Base-by-base conservation (phyloP, 1,140 invertebrate species). In the Agraylea sexmaculata region DNA sequence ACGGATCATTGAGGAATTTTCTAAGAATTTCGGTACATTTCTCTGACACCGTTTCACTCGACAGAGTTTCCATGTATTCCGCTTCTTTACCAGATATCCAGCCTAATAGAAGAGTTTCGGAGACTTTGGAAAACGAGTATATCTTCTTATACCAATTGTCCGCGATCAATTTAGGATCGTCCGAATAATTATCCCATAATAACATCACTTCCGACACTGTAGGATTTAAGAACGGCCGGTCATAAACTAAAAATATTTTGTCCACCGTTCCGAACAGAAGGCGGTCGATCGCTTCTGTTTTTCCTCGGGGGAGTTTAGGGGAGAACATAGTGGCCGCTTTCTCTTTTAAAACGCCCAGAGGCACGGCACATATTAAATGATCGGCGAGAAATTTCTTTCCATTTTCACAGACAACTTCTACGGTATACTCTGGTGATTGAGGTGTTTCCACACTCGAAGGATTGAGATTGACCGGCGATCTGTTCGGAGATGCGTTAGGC, bases 201-300 rank as follows among this genome's bases (percentile, higher is more conserved):
- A 89, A 62, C 68, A 92, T 78, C 16, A 93, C 77, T 71, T 94
- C 89, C 1, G 83, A 80, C 17, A 89, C 73, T 44, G 79, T 78
- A n/a, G 78, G 78, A 58, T 87, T 85, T 25, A 91, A 64, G 63
- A 94, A 91, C 3, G 88, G 87, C 45, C 85, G 70, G 36, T 91
- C 84, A 63, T 93, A 96, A 60, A 88, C 82, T 42, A 97, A 66
- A 62, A 83, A 88, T 57, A 97, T 90, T 73, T 95, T 95, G 66
- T 94, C 79, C 15, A 95, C 87, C 20, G 85, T 81, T 40, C 88
- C 88, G 71, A 93, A 94, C 55, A 88, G 74, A 37, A 95, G 62
- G 59, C 76, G 73, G 30, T 88, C 71, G 52, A 95, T 86, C 2
- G 88, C 78, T 57, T 87, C 77, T 32, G 76, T 57, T 69, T 94